phyloP scores from a whole-genome alignment of 2,113 vertebrate species.

The Thunnus maccoyii region DNA sequence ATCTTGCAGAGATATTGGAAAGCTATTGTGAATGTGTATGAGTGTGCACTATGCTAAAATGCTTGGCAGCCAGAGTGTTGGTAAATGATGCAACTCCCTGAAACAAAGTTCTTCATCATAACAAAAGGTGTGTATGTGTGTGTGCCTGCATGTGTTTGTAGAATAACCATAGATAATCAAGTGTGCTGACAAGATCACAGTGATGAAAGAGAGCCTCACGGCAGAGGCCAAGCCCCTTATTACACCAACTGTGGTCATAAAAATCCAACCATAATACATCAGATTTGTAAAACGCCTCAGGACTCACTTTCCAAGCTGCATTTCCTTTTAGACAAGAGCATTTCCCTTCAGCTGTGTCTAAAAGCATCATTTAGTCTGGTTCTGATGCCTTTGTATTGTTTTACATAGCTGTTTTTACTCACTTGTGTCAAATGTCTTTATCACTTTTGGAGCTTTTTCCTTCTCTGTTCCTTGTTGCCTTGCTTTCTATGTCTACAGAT shows the following conservation, averaged over 20 bases:
- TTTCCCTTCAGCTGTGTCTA: not conserved
- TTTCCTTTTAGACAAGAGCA: not conserved
- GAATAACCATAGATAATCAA: not conserved
- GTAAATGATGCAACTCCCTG: conserved; percentile 67
- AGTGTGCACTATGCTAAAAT: not conserved
- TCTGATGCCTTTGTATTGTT: not conserved
- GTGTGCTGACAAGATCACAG: not conserved
- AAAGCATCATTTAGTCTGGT: conserved; percentile 4
- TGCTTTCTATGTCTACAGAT: not conserved
- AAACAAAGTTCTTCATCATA: conserved; percentile 43
- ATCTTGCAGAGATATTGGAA: conserved; percentile 1
- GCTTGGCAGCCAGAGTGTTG: conserved; percentile 2
- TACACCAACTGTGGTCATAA: conserved; percentile 23
- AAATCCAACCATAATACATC: conserved; percentile 14
- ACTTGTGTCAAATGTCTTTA: not conserved
- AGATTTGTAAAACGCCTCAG: not conserved
- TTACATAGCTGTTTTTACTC: not conserved
- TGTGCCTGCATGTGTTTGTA: not conserved
- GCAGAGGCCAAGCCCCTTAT: conserved; percentile 33
- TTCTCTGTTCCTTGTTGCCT: not conserved
- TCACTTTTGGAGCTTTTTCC: no score
- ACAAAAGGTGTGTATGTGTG: conserved; percentile 30
- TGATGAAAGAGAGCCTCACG: conserved; percentile 11
- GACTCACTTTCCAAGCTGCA: not conserved
- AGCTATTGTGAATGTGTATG: conserved; percentile 13